Conservation (phyloP, 2,797 vertebrate genomes). For the Bryconaethiops microstoma region DNA sequence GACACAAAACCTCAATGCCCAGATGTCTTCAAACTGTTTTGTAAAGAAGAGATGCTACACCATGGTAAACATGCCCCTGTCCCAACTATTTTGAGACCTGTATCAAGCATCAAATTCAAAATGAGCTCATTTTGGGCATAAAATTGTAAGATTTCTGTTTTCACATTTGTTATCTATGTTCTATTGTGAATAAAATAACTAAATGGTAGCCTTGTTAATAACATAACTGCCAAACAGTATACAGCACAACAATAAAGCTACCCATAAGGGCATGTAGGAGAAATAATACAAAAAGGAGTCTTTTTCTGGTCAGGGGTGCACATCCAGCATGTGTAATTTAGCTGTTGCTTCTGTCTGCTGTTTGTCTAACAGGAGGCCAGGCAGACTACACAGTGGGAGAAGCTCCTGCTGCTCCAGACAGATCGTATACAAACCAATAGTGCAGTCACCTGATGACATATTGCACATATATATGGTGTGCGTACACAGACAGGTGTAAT, state of each 20-base stretch:
- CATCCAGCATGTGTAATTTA: slow-evolving; percentile 14
- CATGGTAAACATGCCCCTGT: no score
- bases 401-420: slow-evolving; percentile 39
- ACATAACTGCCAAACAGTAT: not conserved
- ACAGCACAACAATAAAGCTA: not conserved
- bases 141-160: no score
- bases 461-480: not conserved
- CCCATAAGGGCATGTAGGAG: not conserved
- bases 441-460: not conserved
- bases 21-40: no score
- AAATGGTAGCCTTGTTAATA: not conserved
- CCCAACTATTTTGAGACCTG: no score
- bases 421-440: not conserved
- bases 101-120: no score
- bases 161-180: no score
- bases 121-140: no score
- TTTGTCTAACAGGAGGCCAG: slow-evolving; percentile 11
- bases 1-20: no score
- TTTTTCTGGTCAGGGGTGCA: slow-evolving; percentile 6
- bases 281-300: not conserved
- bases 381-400: slow-evolving; percentile 26
- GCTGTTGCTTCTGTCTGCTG: slow-evolving; percentile 13
- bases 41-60: no score
- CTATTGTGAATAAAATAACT: no score
- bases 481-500: slow-evolving; percentile 57